These are phyloP conservation scores for Tetraodon nigroviridis DNA, from an alignment of 2,113 vertebrate genomes.

Conservation along the genomic window DNA sequence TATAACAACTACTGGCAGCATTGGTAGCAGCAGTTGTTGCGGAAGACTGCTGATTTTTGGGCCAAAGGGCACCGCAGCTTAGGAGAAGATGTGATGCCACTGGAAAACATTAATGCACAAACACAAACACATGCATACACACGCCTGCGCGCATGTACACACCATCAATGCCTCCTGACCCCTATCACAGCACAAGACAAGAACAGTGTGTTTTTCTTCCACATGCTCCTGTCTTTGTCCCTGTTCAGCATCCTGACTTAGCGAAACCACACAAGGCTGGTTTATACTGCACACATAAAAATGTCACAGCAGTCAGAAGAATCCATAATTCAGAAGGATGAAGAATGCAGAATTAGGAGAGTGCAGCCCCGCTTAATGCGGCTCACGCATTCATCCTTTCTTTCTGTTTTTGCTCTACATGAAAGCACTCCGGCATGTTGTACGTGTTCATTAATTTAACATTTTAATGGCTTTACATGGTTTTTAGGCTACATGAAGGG, in stretches of 20 bases:
- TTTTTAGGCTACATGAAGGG: slow-evolving; percentile 6
- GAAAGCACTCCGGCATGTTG: slow-evolving; percentile 15
- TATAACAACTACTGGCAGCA: too few species aligned
- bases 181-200: too few species aligned
- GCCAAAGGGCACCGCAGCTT: too few species aligned
- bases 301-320: slow-evolving; percentile 11
- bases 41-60: slow-evolving; percentile 3
- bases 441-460: slow-evolving; percentile 41
- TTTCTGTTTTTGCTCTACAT: slow-evolving; percentile 17
- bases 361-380: slow-evolving; percentile 17
- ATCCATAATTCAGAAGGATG: too few species aligned
- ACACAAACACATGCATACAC: too few species aligned
- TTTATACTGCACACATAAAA: slow-evolving; percentile 1
- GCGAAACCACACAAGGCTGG: slow-evolving; percentile 21
- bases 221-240: background rate
- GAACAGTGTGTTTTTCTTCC: too few species aligned
- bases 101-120: too few species aligned
- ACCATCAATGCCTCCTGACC: too few species aligned
- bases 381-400: slow-evolving; percentile 37
- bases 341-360: too few species aligned
- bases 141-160: too few species aligned
- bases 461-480: slow-evolving; percentile 13
- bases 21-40: background rate
- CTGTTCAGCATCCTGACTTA: slow-evolving; percentile 26
- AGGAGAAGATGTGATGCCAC: too few species aligned